These are phyloP conservation scores for Zoanthus solanderi DNA, from an alignment of 92 coral and sea anemone genomes.

Conservation along the genomic window DNA sequence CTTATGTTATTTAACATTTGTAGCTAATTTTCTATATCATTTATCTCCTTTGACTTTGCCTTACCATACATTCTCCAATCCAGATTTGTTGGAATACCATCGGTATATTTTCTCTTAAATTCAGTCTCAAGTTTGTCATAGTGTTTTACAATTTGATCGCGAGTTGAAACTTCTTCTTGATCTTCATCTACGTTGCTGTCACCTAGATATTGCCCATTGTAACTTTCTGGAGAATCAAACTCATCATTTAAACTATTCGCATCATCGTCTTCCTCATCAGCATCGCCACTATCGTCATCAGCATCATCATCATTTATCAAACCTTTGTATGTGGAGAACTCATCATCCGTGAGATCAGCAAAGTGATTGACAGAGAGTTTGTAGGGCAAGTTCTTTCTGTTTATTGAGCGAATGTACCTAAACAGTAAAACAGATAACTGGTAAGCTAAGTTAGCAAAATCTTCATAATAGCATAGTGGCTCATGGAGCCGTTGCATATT, in stretches of 20 bases:
- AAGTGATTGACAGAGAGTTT: conserved; percentile 82
- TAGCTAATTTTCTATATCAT: no score
- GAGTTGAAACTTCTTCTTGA: conserved; percentile 5
- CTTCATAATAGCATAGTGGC: no score
- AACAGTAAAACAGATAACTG: not conserved
- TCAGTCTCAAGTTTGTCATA: conserved; percentile 20
- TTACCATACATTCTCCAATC: conserved; percentile 97
- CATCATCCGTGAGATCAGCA: conserved; percentile 92
- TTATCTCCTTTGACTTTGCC: not conserved
- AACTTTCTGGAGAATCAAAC: conserved; percentile 8
- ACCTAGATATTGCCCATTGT: conserved; percentile 13
- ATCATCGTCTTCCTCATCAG: conserved; percentile 35
- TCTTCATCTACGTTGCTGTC: conserved; percentile 33
- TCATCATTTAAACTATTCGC: not conserved
- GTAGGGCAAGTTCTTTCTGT: conserved; percentile 74
- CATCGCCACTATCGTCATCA: conserved; percentile 47
- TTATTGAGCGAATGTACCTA: conserved; percentile 88
- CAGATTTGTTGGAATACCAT: conserved; percentile 70
- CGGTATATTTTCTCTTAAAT: conserved; percentile 20
- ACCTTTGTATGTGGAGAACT: conserved; percentile 82
- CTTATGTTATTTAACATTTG: no score
- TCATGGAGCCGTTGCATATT: no score
- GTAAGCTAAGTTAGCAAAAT: not conserved
- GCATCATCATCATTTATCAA: conserved; percentile 71
- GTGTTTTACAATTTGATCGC: conserved; percentile 4